Evolutionary conservation across 2,113 vertebrate genomes (phyloP), one percentile per base, ranked within the genome.

Genomic region (Ornithorhynchus anatinus): DNA sequence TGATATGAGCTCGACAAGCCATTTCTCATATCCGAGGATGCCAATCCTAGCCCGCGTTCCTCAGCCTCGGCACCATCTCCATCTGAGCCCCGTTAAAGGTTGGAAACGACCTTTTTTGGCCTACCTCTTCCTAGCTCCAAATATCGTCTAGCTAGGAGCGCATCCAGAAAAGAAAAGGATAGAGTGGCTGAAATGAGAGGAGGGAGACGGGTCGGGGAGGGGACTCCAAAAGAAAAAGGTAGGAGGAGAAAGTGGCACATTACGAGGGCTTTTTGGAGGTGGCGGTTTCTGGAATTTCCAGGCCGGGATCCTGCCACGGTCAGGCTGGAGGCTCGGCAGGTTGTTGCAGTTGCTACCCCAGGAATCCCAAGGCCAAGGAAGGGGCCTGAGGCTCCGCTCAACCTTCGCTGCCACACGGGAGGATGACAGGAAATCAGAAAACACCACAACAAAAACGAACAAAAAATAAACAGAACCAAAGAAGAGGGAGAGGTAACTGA

Each of bases 341-440:
- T 91, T 89, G 87, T 91, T 93, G 92, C 92, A 92, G 92, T 88
- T 93, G 91, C 77, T 94, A 93, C 91, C 91, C 92, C 92, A 93
- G 14, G 90, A 92, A 66, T 98, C 93, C 96, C 95, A 88, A 75
- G 95, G 84, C 94, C 93, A 93, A 75, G 95, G 84, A 67, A 94
- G 94, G 74, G 96, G 92, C 82, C 96, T 94, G 93, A 86, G 91
- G 94, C 95, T 98, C 90, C 96, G 94, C 92, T 97, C 96, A 92
- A 98, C 95, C 93, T 97, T 97, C 91, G 96, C 97, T 98, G 93
- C 88, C 91, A 22, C 79, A 91, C 86, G 92, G 91, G 88, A 81
- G 89, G 90, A 92, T 84, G 89, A 92, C 76, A 88, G 74, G 87
- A 90, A 89, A 91, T 86, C 81, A 94, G 76, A 92, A 90, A 91